These are phyloP conservation scores for Pterocles burchelli DNA, from an alignment of 2,113 vertebrate species.

Conservation along the genomic window DNA sequence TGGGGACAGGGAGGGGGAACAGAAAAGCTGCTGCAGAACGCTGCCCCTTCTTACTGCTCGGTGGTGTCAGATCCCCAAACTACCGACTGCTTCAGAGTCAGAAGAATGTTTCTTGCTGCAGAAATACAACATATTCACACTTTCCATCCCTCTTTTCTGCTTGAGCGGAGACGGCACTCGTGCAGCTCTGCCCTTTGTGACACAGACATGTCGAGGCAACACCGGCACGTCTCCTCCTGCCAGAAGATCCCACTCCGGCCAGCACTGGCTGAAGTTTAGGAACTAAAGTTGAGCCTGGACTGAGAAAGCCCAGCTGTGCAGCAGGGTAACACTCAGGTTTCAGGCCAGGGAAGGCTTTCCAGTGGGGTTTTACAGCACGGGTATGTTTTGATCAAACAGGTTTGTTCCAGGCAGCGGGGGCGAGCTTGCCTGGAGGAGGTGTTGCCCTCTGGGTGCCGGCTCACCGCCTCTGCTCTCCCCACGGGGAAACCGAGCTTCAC, in stretches of 20 bases:
- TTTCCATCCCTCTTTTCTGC: background rate
- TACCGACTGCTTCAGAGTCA: rapidly evolving
- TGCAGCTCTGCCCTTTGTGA: background rate
- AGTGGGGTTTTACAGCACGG: background rate
- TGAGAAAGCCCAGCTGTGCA: background rate
- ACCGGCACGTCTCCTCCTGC: background rate
- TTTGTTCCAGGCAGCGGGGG: background rate
- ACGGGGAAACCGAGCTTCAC: background rate
- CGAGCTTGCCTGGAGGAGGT: rapidly evolving
- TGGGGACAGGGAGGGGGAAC: background rate
- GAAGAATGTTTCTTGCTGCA: background rate
- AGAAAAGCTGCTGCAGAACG: background rate
- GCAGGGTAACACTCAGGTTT: background rate
- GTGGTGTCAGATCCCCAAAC: background rate
- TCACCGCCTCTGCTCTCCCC: background rate
- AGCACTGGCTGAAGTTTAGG: background rate
- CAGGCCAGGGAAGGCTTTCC: background rate
- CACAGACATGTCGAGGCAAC: background rate
- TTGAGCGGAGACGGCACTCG: rapidly evolving
- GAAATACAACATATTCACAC: background rate
- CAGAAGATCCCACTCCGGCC: background rate
- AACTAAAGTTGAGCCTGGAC: background rate
- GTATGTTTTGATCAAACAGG: rapidly evolving
- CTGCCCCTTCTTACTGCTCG: background rate
- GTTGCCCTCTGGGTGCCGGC: background rate